These are phyloP conservation scores for Hydrotaea cyrtoneurina DNA, from an alignment of 2,888 invertebrate genomes.

Conservation along the genomic window DNA sequence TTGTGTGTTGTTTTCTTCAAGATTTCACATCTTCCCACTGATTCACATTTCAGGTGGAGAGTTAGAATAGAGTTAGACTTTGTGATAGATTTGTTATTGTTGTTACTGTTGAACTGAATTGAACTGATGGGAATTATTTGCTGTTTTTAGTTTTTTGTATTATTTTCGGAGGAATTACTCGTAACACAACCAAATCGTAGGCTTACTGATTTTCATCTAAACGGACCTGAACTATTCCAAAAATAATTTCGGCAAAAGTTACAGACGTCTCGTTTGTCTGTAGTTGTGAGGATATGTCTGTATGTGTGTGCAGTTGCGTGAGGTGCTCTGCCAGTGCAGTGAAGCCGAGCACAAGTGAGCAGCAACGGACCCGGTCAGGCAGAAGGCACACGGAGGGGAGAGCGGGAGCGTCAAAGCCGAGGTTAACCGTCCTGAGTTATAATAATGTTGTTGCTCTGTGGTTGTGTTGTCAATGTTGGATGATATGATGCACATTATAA, in stretches of 20 bases:
- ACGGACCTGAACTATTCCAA: constrained; percentile 80
- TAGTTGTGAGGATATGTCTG: constrained; percentile 56
- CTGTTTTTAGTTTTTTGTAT: constrained; percentile 64
- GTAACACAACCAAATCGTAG: constrained; percentile 80
- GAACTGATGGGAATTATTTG: constrained; percentile 17
- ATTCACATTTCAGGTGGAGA: background rate
- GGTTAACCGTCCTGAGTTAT: constrained; percentile 65
- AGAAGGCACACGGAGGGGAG: background rate
- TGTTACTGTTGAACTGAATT: background rate
- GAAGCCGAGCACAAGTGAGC: constrained; percentile 52
- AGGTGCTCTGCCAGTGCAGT: constrained; percentile 63
- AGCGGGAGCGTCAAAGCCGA: constrained; percentile 62
- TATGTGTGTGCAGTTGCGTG: constrained; percentile 61
- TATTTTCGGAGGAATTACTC: constrained; percentile 58
- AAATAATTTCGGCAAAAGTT: constrained; percentile 79
- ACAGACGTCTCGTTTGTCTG: constrained; percentile 61
- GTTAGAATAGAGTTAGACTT: constrained; percentile 12
- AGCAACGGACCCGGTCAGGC: constrained; percentile 27
- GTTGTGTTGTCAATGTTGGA: constrained; percentile 59
- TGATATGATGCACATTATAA: constrained; percentile 61
- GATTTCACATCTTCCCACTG: constrained; percentile 8
- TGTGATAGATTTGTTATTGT: background rate
- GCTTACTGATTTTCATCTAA: constrained; percentile 81
- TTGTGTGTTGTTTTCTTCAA: background rate
- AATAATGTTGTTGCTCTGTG: constrained; percentile 50